Evolutionary conservation across 2,797 vertebrate species (phyloP), one percentile per base, ranked within the genome.

Genomic region (Acridotheres tristis): DNA sequence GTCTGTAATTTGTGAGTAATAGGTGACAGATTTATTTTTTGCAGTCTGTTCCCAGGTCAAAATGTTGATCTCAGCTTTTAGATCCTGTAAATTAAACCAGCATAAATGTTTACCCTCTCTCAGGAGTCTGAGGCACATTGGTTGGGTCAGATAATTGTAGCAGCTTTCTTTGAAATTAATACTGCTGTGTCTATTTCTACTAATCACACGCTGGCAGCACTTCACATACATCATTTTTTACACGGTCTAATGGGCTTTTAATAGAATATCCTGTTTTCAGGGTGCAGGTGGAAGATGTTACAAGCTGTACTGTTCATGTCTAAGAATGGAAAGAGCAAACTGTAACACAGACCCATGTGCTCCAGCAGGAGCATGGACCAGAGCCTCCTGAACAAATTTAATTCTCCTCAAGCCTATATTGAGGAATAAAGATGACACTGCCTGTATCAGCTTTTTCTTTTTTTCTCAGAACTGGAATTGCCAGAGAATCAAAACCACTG

Each of bases 131-230:
- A 75, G 72, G 51, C 74, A 9, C 45, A 94, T 58, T 43, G 48
- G 50, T 58, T 47, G 74, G 83, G 85, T 90, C 77, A 85, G 78
- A 81, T 90, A 93, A 90, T 74, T 87, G 78, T 38, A 88, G 85
- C 27, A 63, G 69, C 89, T 72, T 78, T 50, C 93, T 93, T 89
- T 89, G 90, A 95, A 96, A 96, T 88, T 21, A 94, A 90, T 80
- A 85, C 1, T 14, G 40, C 77, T 34, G 57, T 59, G 22, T 57
- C 75, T 77, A 51, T 74, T 63, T 32, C 80, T 27, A 79, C 88
- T 95, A 90, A 95, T 96, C 96, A 19, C 34, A 16, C 47, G 7
- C 73, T 87, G 96, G 96, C 94, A 58, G 85, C 32, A 74, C 88
- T 94, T 95, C 72, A 55, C 63, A 78, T 92, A 88, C 89, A 61